Base-by-base conservation (phyloP, 1,140 invertebrate genomes). In the Arctopsyche grandis region DNA sequence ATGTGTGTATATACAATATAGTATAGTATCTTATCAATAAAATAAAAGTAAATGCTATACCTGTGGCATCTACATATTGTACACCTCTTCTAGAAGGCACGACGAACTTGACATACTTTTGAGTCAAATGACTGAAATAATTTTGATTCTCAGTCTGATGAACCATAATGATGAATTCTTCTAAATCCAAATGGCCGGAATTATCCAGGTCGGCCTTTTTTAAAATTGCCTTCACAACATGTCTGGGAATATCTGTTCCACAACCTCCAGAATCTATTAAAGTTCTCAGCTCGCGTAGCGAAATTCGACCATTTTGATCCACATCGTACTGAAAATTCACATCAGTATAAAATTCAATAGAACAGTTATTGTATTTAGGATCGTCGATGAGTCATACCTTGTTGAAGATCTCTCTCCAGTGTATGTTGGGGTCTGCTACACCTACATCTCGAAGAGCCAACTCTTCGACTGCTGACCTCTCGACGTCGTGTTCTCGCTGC, bases 111-210 rank as follows among this genome's bases (percentile, higher is more conserved):
- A 89, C 88, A 89, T 87, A 89, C 87, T 85, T 84, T 83, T 85
- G 88, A 81, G 91, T 87, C 86, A 87, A 87, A 80, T 91, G 87
- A 69, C 91, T 89, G 85, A 91, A 91, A 70, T 91, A 85, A 78
- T 90, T 86, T 84, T 91, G 88, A 83, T 91, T 89, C 81, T 92
- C 91, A 74, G 93, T 89, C 79, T 89, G 87, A 84, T 91, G 88
- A 83, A 95, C 93, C 93, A 97, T 93, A 10, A 89, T 86, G 52
- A 95, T 90, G 84, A 96, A 97, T 88, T 97, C 95, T 24, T 91
- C 88, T 84, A 93, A 95, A 83, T 93, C 91, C 69, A 96, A 85
- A 70, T 91, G 91, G 1, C 93, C 93, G 83, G 94, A 92, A 83
- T 91, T 90, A 85, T 96, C 91, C 14, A 87, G 84, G 86, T 97